Base-by-base conservation (phyloP, 2,113 vertebrate genomes). In the Catharus minimus region DNA sequence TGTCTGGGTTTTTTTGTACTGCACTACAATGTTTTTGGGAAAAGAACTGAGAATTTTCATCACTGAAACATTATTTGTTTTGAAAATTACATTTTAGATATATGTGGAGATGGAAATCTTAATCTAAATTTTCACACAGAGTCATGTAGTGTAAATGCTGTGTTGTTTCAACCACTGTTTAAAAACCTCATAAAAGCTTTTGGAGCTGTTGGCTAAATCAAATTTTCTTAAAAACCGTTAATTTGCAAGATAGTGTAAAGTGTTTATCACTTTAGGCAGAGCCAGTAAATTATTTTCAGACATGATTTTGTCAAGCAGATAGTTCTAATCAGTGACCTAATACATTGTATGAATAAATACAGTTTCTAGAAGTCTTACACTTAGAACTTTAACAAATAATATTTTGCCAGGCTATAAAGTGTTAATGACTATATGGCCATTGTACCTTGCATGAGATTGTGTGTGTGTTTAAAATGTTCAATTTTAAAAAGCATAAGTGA, bases 171-270 rank as follows among this genome's bases (percentile, higher is more conserved):
- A 4, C 33, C 32, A 5, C 15, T 91, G 20, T 85, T 94, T 83
- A 36, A 86, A 81, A 95, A 74, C 22, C 52, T 53, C 49, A 19
- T 86, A 41, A 89, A 92, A 89, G 24, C 22, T 85, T 94, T 83
- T 76, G 56, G 47, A 91, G 27, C 33, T 82, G 64, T 30, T 84
- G 22, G 7, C 21, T 88, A 65, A 86, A 83, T 79, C 60, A 67
- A 47, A 43, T 88, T 74, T 91, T 60, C 21, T 43, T 64, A 50
- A 78, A 91, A 85, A 41, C 19, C 4, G 83, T 71, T 84, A 52
- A 47, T 14, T 80, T 76, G 7, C 56, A 52, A 82, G 77, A 21
- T 88, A 73, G 26, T 20, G 4, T 58, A 30, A 72, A 62, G 15
- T 62, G 17, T 8, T 92, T 90, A 73, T 79, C 38, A 19, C n/a